Conservation (phyloP, 2,888 invertebrate genomes). For the Ceraclea dissimilis region DNA sequence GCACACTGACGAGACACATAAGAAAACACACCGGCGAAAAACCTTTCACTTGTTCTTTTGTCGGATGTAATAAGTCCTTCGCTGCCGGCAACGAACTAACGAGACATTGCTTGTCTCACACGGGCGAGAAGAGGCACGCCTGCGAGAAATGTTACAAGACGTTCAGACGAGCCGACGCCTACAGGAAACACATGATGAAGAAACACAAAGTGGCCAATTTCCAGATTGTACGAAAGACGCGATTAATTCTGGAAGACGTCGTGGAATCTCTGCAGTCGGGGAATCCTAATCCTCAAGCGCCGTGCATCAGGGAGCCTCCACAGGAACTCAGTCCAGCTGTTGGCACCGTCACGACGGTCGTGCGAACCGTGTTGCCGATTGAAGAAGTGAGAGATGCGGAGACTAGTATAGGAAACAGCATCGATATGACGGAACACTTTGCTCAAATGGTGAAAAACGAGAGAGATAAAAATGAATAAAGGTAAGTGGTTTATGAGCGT, state of each 20-base stretch:
- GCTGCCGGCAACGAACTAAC: constrained; percentile 16
- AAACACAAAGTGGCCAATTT: constrained; percentile 15
- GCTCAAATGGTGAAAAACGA: constrained; percentile 3
- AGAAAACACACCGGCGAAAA: constrained; percentile 16
- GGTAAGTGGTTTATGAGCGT: no score
- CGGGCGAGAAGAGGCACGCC: constrained; percentile 14
- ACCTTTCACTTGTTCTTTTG: constrained; percentile 14
- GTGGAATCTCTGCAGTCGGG: constrained; percentile 11
- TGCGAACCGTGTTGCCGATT: not conserved
- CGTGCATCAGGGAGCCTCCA: not conserved
- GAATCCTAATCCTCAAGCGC: not conserved
- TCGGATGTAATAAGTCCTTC: constrained; percentile 15
- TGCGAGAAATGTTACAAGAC: constrained; percentile 17
- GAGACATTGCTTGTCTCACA: constrained; percentile 12
- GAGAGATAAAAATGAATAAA: not conserved
- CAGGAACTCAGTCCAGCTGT: constrained; percentile 1
- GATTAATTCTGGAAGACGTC: constrained; percentile 14
- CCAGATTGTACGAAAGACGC: constrained; percentile 10
- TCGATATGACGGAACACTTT: constrained; percentile 5
- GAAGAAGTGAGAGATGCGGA: constrained; percentile 5
- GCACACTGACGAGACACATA: constrained; percentile 12
- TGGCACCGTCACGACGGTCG: not conserved
- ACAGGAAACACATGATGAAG: constrained; percentile 17
- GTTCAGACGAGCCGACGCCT: constrained; percentile 12
- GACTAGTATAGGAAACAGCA: constrained; percentile 5